Evolutionary conservation across 1,140 invertebrate genomes (phyloP).

Genomic region (Drosophila littoralis): DNA sequence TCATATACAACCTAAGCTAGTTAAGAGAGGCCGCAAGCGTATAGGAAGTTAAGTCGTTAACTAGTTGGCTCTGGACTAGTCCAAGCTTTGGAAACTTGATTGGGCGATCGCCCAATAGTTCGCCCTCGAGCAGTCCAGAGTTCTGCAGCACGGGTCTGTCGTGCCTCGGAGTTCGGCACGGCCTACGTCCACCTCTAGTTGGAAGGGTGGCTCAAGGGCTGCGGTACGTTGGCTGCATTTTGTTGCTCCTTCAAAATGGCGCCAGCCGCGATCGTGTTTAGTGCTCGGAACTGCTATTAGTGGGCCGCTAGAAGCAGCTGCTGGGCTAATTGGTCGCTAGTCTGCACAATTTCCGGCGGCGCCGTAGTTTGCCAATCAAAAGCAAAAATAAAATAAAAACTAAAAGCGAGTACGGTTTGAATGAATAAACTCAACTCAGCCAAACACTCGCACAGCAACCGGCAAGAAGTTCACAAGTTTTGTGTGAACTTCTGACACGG

Average conservation of each 20-base stretch:
- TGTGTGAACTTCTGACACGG: conserved; percentile 77
- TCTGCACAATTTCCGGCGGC: conserved; percentile 69
- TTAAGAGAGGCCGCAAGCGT: too few relatives aligned
- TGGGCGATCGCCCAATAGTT: too few relatives aligned
- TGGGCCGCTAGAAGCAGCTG: conserved; percentile 33
- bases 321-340: conserved; percentile 52
- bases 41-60: too few relatives aligned
- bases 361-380: conserved; percentile 24
- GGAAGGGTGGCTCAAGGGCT: conserved; percentile 8
- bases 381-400: neutral
- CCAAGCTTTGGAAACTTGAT: too few relatives aligned
- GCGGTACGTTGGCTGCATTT: neutral
- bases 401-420: too few relatives aligned
- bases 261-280: neutral
- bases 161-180: too few relatives aligned
- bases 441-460: conserved; percentile 14
- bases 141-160: too few relatives aligned
- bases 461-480: conserved; percentile 73
- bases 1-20: too few relatives aligned
- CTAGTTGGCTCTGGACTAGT: too few relatives aligned
- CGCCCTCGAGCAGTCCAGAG: too few relatives aligned
- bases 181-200: too few relatives aligned
- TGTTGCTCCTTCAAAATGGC: conserved; percentile 19
- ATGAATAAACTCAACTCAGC: neutral
- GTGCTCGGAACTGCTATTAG: neutral